Evolutionary conservation across 2,888 invertebrate species (phyloP).

Genomic region (Lithophane ornitopus): DNA sequence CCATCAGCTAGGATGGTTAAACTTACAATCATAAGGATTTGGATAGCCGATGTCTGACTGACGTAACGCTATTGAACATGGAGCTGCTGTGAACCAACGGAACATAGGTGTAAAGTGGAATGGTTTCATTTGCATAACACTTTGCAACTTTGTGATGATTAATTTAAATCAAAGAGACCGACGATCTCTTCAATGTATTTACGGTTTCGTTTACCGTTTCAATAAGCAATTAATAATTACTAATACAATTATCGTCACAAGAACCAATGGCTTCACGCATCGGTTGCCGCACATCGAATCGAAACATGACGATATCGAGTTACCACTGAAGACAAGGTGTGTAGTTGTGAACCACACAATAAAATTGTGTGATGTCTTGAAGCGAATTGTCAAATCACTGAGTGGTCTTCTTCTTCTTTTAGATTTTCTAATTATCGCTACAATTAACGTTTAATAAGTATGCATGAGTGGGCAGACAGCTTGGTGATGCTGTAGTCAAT

Average conservation of each 20-base stretch:
- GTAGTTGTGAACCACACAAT: neutral
- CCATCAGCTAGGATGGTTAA: too few relatives aligned
- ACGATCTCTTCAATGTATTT: neutral
- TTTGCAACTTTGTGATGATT: too few relatives aligned
- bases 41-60: neutral
- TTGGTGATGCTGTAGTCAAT: neutral
- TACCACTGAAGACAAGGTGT: neutral
- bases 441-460: neutral
- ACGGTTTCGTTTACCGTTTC: constrained; percentile 13
- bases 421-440: neutral
- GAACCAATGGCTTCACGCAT: constrained; percentile 38
- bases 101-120: neutral
- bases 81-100: too few relatives aligned
- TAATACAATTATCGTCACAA: constrained; percentile 22
- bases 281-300: neutral
- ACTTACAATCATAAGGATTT: neutral
- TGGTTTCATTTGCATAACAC: neutral
- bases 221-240: constrained; percentile 33
- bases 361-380: neutral
- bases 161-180: neutral
- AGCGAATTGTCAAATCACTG: neutral
- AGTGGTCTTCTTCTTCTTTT: neutral
- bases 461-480: neutral
- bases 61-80: neutral
- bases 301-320: constrained; percentile 18